Conservation (phyloP, 92 coral and sea anemone genomes). For the Ricordea florida region DNA sequence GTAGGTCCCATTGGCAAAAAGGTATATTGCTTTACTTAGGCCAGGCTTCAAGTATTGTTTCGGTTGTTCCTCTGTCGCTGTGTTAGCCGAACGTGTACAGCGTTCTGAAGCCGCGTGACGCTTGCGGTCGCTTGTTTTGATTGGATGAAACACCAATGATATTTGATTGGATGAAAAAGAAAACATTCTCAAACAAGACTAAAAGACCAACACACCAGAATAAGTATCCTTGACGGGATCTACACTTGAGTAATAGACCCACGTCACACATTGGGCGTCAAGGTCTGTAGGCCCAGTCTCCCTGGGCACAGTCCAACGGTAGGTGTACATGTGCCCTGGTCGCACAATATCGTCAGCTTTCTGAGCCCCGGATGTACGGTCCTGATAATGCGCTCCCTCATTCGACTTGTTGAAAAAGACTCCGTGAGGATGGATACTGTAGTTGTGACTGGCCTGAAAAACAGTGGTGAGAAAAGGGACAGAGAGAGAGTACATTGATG, state of each 20-base stretch:
- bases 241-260: conserved; percentile 78
- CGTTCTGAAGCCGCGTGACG: no score
- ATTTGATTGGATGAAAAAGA: no score
- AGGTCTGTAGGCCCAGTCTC: conserved; percentile 75
- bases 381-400: conserved; percentile 84
- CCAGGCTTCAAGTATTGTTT: no score
- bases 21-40: no score
- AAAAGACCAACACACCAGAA: conserved; percentile 56
- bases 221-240: conserved; percentile 89
- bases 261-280: conserved; percentile 85
- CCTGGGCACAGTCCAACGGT: conserved; percentile 88
- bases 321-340: conserved; percentile 68
- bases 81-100: no score
- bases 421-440: conserved; percentile 91
- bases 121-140: no score
- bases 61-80: no score
- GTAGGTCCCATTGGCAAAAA: no score
- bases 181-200: no score
- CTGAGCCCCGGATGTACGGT: conserved; percentile 72
- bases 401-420: conserved; percentile 90
- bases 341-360: conserved; percentile 78
- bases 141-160: no score
- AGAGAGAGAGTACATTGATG: no score
- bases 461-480: no score
- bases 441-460: conserved; percentile 74